Evolutionary conservation across 2,888 invertebrate genomes (phyloP).

Genomic region (Caenorhabditis auriculariae): DNA sequence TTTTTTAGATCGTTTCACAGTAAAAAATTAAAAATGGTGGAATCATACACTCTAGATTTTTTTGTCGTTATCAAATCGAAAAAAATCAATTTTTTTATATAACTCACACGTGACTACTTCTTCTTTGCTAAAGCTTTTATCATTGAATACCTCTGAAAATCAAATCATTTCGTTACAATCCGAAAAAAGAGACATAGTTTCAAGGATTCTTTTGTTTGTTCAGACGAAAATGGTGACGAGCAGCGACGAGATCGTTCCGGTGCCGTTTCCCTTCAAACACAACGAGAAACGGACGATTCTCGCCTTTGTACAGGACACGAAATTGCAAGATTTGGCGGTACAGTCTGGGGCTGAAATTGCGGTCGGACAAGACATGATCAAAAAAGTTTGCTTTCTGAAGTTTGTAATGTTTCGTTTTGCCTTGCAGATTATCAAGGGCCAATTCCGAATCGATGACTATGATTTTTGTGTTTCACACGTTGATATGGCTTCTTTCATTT

Average conservation of each 20-base stretch:
- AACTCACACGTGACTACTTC: no score
- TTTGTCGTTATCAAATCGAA: no score
- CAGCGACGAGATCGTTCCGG: slow-evolving; percentile 58
- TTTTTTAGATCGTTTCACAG: no score
- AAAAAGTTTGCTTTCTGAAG: slow-evolving; percentile 41
- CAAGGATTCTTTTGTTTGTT: slow-evolving; percentile 7
- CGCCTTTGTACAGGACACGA: slow-evolving; percentile 54
- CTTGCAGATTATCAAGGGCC: slow-evolving; percentile 58
- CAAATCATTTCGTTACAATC: no score
- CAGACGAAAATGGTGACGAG: slow-evolving; percentile 58
- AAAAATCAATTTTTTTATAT: no score
- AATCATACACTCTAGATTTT: no score
- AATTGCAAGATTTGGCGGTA: slow-evolving; percentile 54
- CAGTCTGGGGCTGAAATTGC: slow-evolving; percentile 61
- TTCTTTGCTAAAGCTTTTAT: no score
- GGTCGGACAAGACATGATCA: slow-evolving; percentile 57
- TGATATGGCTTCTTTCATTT: slow-evolving; percentile 53
- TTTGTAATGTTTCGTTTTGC: background rate
- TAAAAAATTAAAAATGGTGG: no score
- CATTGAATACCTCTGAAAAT: no score
- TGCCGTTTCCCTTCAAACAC: slow-evolving; percentile 59
- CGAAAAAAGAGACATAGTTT: background rate
- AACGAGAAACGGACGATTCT: slow-evolving; percentile 61
- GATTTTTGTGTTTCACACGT: slow-evolving; percentile 61
- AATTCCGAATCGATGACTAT: slow-evolving; percentile 60